These are phyloP conservation scores for Eupithecia exiguata DNA, from an alignment of 2,888 invertebrate species.

Conservation along the genomic window DNA sequence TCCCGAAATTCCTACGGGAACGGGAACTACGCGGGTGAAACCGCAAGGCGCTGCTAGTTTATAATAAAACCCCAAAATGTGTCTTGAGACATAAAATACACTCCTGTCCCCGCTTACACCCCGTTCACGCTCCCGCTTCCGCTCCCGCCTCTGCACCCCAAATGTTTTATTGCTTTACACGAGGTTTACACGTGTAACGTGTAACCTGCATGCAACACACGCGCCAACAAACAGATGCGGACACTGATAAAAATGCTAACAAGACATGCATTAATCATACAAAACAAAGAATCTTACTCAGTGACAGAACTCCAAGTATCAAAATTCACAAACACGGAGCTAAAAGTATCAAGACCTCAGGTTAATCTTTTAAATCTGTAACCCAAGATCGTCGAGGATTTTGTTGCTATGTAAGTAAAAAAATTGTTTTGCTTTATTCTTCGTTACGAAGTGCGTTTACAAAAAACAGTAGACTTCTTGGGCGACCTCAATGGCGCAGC, in stretches of 20 bases:
- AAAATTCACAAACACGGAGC: conserved; percentile 6
- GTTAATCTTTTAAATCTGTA: conserved; percentile 3
- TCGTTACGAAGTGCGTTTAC: too few relatives aligned
- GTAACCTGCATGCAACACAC: conserved; percentile 1
- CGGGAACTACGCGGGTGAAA: too few relatives aligned
- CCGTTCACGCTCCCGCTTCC: neutral
- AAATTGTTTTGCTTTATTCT: neutral
- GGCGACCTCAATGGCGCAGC: neutral
- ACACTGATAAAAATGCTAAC: neutral
- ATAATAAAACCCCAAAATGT: too few relatives aligned
- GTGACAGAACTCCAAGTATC: neutral
- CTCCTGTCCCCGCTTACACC: neutral
- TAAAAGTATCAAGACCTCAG: conserved; percentile 3
- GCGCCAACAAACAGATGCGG: neutral
- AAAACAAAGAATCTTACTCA: neutral
- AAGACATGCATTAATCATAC: conserved; percentile 3
- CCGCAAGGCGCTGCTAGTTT: too few relatives aligned
- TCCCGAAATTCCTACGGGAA: too few relatives aligned
- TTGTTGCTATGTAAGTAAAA: neutral
- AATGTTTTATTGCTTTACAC: neutral
- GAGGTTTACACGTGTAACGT: conserved; percentile 1
- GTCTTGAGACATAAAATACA: neutral
- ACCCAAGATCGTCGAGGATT: neutral
- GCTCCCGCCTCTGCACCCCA: neutral
- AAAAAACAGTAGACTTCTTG: neutral